Evolutionary conservation across 2,888 invertebrate genomes (phyloP).

Genomic region (Seira musarum): DNA sequence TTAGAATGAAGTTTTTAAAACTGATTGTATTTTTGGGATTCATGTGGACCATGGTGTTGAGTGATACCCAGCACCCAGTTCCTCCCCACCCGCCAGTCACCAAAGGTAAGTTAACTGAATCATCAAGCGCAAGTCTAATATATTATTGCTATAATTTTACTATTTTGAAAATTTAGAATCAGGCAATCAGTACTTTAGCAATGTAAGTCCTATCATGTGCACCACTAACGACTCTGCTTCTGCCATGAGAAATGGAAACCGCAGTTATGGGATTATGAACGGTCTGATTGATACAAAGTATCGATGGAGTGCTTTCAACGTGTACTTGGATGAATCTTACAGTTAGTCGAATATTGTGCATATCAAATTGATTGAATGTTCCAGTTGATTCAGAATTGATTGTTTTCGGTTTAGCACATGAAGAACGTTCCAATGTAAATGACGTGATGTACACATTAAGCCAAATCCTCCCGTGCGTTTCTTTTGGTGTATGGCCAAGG

Average conservation of each 20-base stretch:
- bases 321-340: conserved; percentile 16
- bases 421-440: conserved; percentile 35
- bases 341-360: background rate
- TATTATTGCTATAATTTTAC: too few species aligned
- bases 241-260: too few species aligned
- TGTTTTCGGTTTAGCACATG: too few species aligned
- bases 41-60: background rate
- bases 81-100: background rate
- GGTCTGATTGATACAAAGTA: conserved; percentile 25
- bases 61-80: background rate
- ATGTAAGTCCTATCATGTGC: conserved; percentile 9
- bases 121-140: too few species aligned
- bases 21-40: background rate
- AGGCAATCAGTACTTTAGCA: background rate
- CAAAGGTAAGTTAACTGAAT: background rate
- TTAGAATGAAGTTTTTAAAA: background rate
- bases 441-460: conserved; percentile 39
- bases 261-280: background rate
- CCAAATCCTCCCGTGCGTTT: conserved; percentile 41
- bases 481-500: conserved; percentile 47
- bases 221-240: conserved; percentile 3
- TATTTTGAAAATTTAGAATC: too few species aligned
- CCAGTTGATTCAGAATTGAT: too few species aligned
- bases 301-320: conserved; percentile 24
- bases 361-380: background rate